Evolutionary conservation across 2,797 vertebrate species (phyloP), one percentile per base, ranked within the genome.

Genomic region (Mycteria americana): DNA sequence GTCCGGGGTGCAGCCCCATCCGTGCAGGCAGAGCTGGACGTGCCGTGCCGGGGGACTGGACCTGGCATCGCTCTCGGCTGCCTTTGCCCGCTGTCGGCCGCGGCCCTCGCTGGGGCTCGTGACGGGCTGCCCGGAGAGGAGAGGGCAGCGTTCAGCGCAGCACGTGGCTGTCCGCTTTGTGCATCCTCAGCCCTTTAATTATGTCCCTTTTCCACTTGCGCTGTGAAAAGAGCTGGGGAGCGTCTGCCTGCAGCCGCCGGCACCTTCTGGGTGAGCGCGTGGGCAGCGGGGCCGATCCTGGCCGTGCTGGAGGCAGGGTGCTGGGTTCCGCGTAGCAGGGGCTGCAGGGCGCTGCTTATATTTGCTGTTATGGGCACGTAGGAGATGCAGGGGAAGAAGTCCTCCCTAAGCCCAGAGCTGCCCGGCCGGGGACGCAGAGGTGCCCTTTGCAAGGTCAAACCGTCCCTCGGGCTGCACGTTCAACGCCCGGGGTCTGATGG

Each of bases 111-210:
- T 46, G 72, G 45, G 60, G 48, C 88, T 85, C 5, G 13, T 92
- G 94, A 65, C 5, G 5, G 6, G 77, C 79, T 63, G 65, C 95
- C 70, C 18, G 0, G 65, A 37, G 91, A 74, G 8, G 50, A 69
- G 69, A 89, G 79, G 73, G 62, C 84, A 88, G 84, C 3, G 22
- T 23, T 83, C 50, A 15, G 67, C 0, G 0, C 91, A 37, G 89
- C 77, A 83, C 59, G 27, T 91, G 70, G 54, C 90, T 31, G 46
- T 69, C 48, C 4, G 63, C 89, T 90, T 92, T 90, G 89, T 95
- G 89, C 92, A 50, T 69, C 85, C 93, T 96, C 81, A 85, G 94
- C 87, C 63, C 56, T 77, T 92, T 93, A 15, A 74, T 90, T 84
- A 54, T 84, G 48, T 76, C 48, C 80, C 35, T 85, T 67, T 86